Evolutionary conservation across 1,140 invertebrate genomes (phyloP), one percentile per base, ranked within the genome.

Genomic region (Bombus waltoni): DNA sequence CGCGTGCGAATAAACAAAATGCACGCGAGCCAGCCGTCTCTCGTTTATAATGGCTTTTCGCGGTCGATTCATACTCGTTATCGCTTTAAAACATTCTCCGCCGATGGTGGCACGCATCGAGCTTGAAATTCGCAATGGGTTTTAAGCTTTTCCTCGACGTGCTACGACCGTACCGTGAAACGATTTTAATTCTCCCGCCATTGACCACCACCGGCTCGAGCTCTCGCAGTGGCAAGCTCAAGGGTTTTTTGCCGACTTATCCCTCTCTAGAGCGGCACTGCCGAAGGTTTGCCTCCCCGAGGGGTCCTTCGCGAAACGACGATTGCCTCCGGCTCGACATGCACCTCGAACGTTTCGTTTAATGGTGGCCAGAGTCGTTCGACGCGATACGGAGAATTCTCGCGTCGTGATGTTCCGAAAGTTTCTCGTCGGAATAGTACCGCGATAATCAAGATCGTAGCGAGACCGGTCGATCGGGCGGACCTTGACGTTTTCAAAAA

Each of bases 311-410:
- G 47, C 62, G 47, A 28, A 68, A 68, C 66, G 66, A 38, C 32
- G 66, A 22, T 66, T 8, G n/a, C 32, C 32, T 68, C 1, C 8
- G 9, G 9, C 32, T 68, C 66, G 66, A 68, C 66, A 6, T 35
- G 66, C 32, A 22, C 2, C 32, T 15, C 18, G 32, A 68, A 68
- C 32, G n/a, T 66, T 66, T n/a, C 44, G 65, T 47, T 65, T 87
- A 84, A 88, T 53, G 80, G 42, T 71, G 75, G 25, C 68, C 40
- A 70, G 66, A 78, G 79, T 78, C 70, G 79, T 70, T 42, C 32
- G 57, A 38, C 22, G n/a, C 1, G 28, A 38, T 22, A 44, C 65
- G 11, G 79, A 32, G 77, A 68, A 47, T 47, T 47, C 11, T 38
- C 35, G 32, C n/a, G 18, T 38, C 66, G 66, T 32, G 35, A 10